Evolutionary conservation across 1,140 invertebrate species (phyloP).

Genomic region (Papilio aristodemus): DNA sequence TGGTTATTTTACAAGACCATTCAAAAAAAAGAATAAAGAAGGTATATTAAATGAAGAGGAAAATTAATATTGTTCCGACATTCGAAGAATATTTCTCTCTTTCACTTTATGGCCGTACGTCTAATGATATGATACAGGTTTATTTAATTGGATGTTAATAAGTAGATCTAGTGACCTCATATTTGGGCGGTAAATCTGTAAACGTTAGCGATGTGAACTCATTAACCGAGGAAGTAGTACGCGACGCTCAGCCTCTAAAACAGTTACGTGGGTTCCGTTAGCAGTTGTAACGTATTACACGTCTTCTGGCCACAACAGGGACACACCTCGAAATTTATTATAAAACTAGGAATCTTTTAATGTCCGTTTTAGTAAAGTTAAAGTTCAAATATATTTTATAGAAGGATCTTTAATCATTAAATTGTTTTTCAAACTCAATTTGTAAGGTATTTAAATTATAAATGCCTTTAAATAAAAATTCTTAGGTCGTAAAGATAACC

Average conservation of each 20-base stretch:
- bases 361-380: background rate
- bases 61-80: too few relatives aligned
- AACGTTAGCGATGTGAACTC: constrained; percentile 38
- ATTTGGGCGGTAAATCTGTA: constrained; percentile 42
- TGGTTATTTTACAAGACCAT: too few relatives aligned
- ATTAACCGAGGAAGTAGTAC: constrained; percentile 51
- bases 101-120: too few relatives aligned
- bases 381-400: background rate
- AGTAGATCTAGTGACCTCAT: constrained; percentile 30
- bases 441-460: background rate
- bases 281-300: constrained; percentile 35
- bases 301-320: constrained; percentile 10
- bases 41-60: too few relatives aligned
- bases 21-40: too few relatives aligned
- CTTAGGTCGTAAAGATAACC: background rate
- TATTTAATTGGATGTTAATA: too few relatives aligned
- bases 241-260: constrained; percentile 43
- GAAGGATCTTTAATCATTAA: constrained; percentile 1
- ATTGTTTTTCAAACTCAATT: background rate
- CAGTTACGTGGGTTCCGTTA: constrained; percentile 54
- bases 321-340: constrained; percentile 3
- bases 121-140: too few relatives aligned
- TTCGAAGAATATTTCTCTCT: too few relatives aligned
- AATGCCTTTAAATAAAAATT: background rate
- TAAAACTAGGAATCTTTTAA: constrained; percentile 6